phyloP scores from a whole-genome alignment of 2,888 invertebrate genomes.

The Drosophila suboccidentalis region DNA sequence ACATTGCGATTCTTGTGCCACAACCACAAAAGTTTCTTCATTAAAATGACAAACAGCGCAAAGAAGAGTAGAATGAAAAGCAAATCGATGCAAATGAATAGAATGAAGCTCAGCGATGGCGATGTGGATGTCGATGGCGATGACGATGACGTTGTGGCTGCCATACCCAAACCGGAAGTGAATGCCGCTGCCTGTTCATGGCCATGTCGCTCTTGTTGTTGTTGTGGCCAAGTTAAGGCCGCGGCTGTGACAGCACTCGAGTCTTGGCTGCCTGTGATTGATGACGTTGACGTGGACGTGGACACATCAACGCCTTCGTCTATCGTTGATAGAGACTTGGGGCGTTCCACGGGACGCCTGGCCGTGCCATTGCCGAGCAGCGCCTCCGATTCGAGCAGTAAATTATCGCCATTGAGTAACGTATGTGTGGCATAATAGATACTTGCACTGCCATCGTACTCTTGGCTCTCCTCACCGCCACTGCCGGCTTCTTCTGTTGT shows the following conservation, averaged over 20 bases:
- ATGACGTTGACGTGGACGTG: constrained; percentile 58
- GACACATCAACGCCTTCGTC: constrained; percentile 32
- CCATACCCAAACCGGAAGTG: constrained; percentile 57
- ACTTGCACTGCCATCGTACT: constrained; percentile 42
- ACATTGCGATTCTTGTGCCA: constrained; percentile 86
- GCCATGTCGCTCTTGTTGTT: constrained; percentile 19
- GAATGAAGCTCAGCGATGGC: constrained; percentile 80
- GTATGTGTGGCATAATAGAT: constrained; percentile 68
- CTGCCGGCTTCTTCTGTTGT: constrained; percentile 70
- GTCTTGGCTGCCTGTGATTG: constrained; percentile 58
- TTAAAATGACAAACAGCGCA: constrained; percentile 89
- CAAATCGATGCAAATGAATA: constrained; percentile 88
- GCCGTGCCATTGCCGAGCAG: constrained; percentile 55
- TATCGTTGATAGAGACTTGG: constrained; percentile 26
- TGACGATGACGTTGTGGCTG: constrained; percentile 35
- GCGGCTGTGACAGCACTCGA: constrained; percentile 55
- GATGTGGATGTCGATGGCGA: constrained; percentile 53
- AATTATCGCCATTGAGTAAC: constrained; percentile 79
- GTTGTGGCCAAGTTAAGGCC: constrained; percentile 63
- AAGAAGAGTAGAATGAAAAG: constrained; percentile 90
- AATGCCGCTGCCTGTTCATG: constrained; percentile 57
- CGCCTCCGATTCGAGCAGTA: constrained; percentile 75
- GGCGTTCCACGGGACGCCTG: background rate
- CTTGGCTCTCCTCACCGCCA: constrained; percentile 26
- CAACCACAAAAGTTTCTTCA: constrained; percentile 88